Evolutionary conservation across 2,797 vertebrate species (phyloP).

Genomic region (Coranthus polyacanthus): DNA sequence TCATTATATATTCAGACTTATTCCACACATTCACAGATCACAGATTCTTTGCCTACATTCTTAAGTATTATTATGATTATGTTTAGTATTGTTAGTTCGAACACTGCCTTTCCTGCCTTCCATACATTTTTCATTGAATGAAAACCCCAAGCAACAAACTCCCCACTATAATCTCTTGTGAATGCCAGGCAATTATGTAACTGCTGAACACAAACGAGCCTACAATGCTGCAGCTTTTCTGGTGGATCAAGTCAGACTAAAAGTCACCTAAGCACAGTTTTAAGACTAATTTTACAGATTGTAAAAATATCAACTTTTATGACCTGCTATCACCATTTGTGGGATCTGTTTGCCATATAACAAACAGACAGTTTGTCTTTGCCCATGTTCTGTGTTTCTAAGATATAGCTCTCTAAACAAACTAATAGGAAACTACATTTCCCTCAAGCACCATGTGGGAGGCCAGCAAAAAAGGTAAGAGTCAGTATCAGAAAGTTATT

Average conservation of each 20-base stretch:
- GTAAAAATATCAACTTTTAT: slow-evolving; percentile 19
- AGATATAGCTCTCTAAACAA: slow-evolving; percentile 17
- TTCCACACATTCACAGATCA: too few relatives aligned
- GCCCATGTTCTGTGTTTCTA: slow-evolving; percentile 9
- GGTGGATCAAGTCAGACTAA: slow-evolving; percentile 5
- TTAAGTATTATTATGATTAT: slow-evolving; percentile 14
- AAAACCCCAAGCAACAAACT: slow-evolving; percentile 56
- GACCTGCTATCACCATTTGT: slow-evolving; percentile 8
- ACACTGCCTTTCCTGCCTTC: slow-evolving; percentile 14
- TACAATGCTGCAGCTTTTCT: slow-evolving; percentile 45
- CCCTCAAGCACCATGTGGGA: slow-evolving; percentile 28
- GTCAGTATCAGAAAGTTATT: slow-evolving; percentile 8
- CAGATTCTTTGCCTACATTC: not conserved
- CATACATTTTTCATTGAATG: slow-evolving; percentile 25
- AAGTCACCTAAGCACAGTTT: slow-evolving; percentile 47
- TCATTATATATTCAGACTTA: too few relatives aligned
- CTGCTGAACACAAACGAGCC: slow-evolving; percentile 37
- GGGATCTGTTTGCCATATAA: slow-evolving; percentile 6
- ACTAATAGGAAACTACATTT: slow-evolving; percentile 15
- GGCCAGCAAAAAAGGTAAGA: slow-evolving; percentile 32
- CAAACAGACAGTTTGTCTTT: not conserved
- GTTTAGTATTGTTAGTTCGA: slow-evolving; percentile 1
- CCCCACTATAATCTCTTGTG: slow-evolving; percentile 52
- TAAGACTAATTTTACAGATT: slow-evolving; percentile 32
- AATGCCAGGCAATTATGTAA: slow-evolving; percentile 59